A percentile compares a stretch with the other conserved stretches of the same genome.
Evolutionary conservation across 37 sponge, comb jelly and placozoan species (phyloP).

Genomic region (Diacarnus erythraeanus): DNA sequence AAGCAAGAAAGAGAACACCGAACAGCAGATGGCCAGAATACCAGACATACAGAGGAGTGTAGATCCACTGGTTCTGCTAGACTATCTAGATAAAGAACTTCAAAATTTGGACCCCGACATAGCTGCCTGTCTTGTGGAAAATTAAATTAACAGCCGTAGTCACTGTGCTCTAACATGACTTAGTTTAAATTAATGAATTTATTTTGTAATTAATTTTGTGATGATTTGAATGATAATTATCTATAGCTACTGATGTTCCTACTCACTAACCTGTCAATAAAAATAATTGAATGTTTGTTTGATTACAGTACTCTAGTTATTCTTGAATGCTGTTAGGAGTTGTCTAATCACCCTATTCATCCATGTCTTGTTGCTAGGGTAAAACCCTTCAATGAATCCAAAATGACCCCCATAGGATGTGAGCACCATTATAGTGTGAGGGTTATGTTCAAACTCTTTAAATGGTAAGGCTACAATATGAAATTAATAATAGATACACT

Average conservation of each 20-base stretch:
- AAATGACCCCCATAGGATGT: conserved; percentile 79
- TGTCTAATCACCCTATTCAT: conserved; percentile 54
- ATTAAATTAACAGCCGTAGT: neutral
- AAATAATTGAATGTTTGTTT: too few relatives aligned
- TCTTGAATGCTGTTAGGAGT: conserved; percentile 57
- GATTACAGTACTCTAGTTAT: conserved; percentile 6
- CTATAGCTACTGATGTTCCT: neutral
- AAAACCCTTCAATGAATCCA: conserved; percentile 77
- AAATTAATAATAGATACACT: too few relatives aligned
- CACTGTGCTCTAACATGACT: neutral
- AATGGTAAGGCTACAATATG: conserved; percentile 57
- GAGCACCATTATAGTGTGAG: conserved; percentile 42
- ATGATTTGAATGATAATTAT: neutral
- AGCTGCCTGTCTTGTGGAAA: neutral
- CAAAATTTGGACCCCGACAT: neutral
- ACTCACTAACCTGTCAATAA: conserved; percentile 3
- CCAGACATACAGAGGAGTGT: neutral
- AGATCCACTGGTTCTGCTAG: neutral
- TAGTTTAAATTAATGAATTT: neutral
- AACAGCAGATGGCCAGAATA: neutral
- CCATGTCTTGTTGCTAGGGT: conserved; percentile 50
- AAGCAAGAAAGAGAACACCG: too few relatives aligned
- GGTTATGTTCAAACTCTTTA: conserved; percentile 36
- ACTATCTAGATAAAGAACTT: neutral
- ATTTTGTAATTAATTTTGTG: neutral